Base-by-base conservation (phyloP, 2,113 vertebrate species). In the Mobula hypostoma region DNA sequence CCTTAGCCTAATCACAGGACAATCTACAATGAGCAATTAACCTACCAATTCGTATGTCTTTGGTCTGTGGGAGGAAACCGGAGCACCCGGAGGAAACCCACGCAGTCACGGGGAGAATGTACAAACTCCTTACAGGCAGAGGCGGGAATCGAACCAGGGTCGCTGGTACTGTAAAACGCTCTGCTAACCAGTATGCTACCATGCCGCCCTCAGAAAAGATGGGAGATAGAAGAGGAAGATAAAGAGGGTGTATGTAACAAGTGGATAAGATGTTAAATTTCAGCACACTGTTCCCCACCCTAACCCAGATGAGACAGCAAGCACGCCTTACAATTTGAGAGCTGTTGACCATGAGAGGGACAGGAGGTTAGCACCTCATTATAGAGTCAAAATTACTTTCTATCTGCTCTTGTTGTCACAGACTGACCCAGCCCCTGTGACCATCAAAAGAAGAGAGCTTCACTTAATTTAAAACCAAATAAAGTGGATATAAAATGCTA, bases 401-500 rank as follows among this genome's bases (percentile, higher is more conserved):
- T 32, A 32, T 58, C n/a, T 29, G 66, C 85, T 63, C 6, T 63
- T n/a, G 0, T 11, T 32, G 61, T 68, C 85, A 66, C 29, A 66
- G 58, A 19, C 61, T 66, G 29, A 90, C 85, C 85, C 66, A 66
- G 48, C 61, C 85, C 85, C 85, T 66, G 4, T 17, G 61, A 61
- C 5, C 61, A 90, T 15, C 1, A 7, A 90, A 36, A 66, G 85
- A 36, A 66, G 61, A 66, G 58, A 90, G n/a, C 61, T 68, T 90
- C 66, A 32, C n/a, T 63, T 79, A 79, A 79, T 79, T 79, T 90
- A 32, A 90, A 32, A 90, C 66, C 63, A 90, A 63, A 88, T n/a
- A 63, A 66, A 90, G 4, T 58, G 7, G 2, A 58, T 40, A 15
- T 32, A 40, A 14, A 66, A 61, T 24, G 61, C 63, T 29, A 90